These are phyloP conservation scores for Zapornia atra DNA, from an alignment of 2,113 vertebrate genomes.

Conservation along the genomic window DNA sequence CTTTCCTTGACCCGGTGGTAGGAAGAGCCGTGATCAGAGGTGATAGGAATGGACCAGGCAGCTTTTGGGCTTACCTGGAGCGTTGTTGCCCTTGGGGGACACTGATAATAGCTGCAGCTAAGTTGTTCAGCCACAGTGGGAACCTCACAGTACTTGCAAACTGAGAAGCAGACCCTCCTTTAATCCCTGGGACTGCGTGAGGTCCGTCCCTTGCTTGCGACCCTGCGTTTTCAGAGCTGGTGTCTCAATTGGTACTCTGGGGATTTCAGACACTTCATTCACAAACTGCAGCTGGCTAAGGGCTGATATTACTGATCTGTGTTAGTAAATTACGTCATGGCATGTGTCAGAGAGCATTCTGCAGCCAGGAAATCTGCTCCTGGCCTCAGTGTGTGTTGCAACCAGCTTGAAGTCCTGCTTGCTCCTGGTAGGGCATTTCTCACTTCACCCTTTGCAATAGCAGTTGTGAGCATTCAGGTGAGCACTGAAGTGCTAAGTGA, in stretches of 20 bases:
- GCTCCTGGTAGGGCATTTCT: background rate
- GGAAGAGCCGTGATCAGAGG: background rate
- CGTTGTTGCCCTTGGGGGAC: fast-evolving
- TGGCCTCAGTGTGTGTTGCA: background rate
- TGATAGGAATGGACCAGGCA: background rate
- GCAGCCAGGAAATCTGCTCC: background rate
- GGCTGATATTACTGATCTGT: background rate
- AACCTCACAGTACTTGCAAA: background rate
- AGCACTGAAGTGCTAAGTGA: background rate
- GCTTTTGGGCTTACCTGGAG: background rate
- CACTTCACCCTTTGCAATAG: background rate
- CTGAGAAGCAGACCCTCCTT: background rate
- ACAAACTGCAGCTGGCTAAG: background rate
- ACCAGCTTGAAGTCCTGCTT: background rate
- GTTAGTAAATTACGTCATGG: background rate
- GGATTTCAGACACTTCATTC: background rate
- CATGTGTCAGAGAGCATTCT: background rate
- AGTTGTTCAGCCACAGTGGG: background rate
- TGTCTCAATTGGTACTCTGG: background rate
- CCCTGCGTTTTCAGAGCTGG: background rate
- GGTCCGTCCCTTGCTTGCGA: background rate
- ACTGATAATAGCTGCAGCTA: background rate
- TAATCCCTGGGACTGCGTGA: background rate
- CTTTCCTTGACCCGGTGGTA: background rate
- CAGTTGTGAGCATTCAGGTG: background rate